Evolutionary conservation across 2,113 vertebrate species (phyloP), one percentile per base, ranked within the genome.

Genomic region (Barbus barbus): DNA sequence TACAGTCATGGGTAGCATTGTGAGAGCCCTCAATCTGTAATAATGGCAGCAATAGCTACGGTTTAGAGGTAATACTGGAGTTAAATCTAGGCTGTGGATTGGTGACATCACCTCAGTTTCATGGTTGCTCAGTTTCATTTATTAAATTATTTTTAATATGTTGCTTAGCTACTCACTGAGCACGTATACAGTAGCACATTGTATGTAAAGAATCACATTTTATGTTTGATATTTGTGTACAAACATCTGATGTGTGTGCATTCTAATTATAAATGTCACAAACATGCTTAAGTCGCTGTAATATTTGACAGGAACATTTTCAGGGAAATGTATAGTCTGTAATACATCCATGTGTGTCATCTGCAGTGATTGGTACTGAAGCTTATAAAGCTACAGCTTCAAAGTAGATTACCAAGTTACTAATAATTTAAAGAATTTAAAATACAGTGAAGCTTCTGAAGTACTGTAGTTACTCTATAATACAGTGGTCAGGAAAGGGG

Each of bases 1-100:
- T 83, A 85, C 48, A 71, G 44, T 58, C 28, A 38, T 56, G n/a
- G 38, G 48, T 33, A 77, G 69, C 48, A 84, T 79, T 75, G 48
- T 74, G 83, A 87, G 69, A 69, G 26, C 77, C 69, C 13, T 51
- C 79, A 76, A 80, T 86, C 78, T 74, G 51, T 31, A 44, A 28
- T 80, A 85, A 89, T 87, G 85, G 87, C 84, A 84, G 67, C 76
- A 84, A 71, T 71, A 38, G 63, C 28, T 28, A 2, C 14, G 41
- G 4, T 60, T 80, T 60, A 51, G 44, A 53, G 26, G 73, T 53
- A 20, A 75, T 13, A 33, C 46, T 75, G 14, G 73, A 75, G 26
- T 22, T 75, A 11, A 51, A 75, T 51, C 24, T 48, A 3, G 41
- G 16, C 12, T 56, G 53, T 82, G 20, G 31, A 53, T 41, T 82